Conservation (phyloP, 2,113 vertebrate genomes). For the Oxygymnocypris stewartii region DNA sequence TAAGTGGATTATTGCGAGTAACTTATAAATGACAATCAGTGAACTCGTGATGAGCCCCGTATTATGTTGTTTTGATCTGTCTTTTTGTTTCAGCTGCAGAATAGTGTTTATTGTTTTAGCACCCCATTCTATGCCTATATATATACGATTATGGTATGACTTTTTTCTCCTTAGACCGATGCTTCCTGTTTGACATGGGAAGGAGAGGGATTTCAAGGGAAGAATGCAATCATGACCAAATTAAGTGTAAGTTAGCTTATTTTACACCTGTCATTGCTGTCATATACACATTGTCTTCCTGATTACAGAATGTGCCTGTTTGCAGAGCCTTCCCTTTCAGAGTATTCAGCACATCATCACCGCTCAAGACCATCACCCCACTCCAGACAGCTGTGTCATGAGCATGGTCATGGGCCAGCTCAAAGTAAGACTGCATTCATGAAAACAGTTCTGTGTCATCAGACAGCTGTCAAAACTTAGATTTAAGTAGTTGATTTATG, state of each 20-base stretch:
- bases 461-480: neutral
- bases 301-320: neutral
- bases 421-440: conserved; percentile 62
- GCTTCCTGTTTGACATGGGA: conserved; percentile 77
- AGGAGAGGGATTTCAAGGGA: conserved; percentile 71
- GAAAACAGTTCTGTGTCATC: neutral
- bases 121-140: neutral
- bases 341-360: conserved; percentile 70
- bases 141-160: neutral
- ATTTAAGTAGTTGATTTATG: neutral
- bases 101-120: neutral
- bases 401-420: conserved; percentile 76
- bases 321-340: conserved; percentile 71
- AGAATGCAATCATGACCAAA: conserved; percentile 69
- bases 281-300: neutral
- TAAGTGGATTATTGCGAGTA: conserved; percentile 53
- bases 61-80: neutral
- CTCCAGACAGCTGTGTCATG: conserved; percentile 68
- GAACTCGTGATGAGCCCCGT: neutral
- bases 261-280: neutral
- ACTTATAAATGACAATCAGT: neutral
- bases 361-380: conserved; percentile 71
- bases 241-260: conserved; percentile 62
- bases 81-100: neutral
- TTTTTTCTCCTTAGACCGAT: conserved; percentile 57